Conservation (phyloP, 2,888 invertebrate species). For the Acanthococcus lagerstroemiae region DNA sequence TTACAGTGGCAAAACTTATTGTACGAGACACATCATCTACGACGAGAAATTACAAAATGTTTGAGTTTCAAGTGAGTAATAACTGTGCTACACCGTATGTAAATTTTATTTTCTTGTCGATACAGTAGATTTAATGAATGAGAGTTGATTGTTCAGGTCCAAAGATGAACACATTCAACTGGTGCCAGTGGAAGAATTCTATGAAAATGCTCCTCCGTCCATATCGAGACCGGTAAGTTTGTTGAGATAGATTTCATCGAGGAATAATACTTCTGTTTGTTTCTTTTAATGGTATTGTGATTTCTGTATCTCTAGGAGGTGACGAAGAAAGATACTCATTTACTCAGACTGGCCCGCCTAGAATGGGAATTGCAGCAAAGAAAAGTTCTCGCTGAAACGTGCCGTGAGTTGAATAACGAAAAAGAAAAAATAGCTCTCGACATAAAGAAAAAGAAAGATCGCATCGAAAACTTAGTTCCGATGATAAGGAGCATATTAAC, state of each 20-base stretch:
- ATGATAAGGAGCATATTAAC: conserved; percentile 60
- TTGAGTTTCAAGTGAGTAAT: conserved; percentile 71
- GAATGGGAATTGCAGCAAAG: conserved; percentile 88
- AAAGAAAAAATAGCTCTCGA: conserved; percentile 67
- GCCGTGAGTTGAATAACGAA: conserved; percentile 61
- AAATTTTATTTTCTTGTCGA: not conserved
- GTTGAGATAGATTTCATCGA: no score
- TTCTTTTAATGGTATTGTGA: not conserved
- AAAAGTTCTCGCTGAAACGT: conserved; percentile 66
- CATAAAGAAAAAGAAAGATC: conserved; percentile 62
- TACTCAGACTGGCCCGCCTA: conserved; percentile 69
- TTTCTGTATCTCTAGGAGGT: conserved; percentile 49
- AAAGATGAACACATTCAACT: conserved; percentile 88
- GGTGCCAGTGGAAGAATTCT: conserved; percentile 73
- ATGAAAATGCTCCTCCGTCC: conserved; percentile 60
- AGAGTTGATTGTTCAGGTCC: conserved; percentile 49
- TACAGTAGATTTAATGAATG: no score
- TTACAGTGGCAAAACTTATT: conserved; percentile 83
- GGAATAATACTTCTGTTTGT: no score
- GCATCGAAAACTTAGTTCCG: conserved; percentile 72
- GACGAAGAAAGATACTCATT: conserved; percentile 63
- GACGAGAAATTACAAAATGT: conserved; percentile 90
- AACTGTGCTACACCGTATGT: not conserved
- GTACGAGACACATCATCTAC: conserved; percentile 86
- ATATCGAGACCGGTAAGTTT: conserved; percentile 57